Evolutionary conservation across 2,888 invertebrate species (phyloP).

Genomic region (Oscheius sp.): DNA sequence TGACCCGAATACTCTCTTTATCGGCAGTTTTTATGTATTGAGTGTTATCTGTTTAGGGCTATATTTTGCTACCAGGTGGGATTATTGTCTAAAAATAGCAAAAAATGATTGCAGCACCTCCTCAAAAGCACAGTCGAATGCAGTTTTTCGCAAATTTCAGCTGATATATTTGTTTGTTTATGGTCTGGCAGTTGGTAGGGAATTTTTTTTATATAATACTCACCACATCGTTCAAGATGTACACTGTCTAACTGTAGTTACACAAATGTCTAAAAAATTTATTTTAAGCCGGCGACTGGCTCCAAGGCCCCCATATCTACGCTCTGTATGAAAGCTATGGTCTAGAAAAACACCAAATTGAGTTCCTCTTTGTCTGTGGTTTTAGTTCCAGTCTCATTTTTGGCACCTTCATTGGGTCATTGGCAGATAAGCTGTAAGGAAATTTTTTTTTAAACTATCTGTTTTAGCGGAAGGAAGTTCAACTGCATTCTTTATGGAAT

Average conservation of each 20-base stretch:
- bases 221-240: not conserved
- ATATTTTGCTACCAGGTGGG: no score
- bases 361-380: constrained; percentile 74
- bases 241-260: not conserved
- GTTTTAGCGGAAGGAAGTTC: constrained; percentile 72
- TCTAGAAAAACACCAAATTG: constrained; percentile 71
- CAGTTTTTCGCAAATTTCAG: no score
- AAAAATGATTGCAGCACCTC: no score
- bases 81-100: no score
- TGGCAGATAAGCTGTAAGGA: constrained; percentile 74
- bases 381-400: constrained; percentile 74
- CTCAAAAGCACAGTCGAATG: no score
- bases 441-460: not conserved
- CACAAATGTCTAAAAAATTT: not conserved
- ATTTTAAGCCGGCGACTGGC: constrained; percentile 74
- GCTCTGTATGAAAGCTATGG: constrained; percentile 74
- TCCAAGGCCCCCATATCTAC: constrained; percentile 75
- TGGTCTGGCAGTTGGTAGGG: not conserved
- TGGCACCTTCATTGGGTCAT: constrained; percentile 74
- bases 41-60: no score
- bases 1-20: no score
- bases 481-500: constrained; percentile 74
- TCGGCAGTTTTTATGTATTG: no score
- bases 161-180: not conserved
- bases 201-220: not conserved